Base-by-base conservation (phyloP, 2,888 invertebrate genomes). In the Trilocha varians region DNA sequence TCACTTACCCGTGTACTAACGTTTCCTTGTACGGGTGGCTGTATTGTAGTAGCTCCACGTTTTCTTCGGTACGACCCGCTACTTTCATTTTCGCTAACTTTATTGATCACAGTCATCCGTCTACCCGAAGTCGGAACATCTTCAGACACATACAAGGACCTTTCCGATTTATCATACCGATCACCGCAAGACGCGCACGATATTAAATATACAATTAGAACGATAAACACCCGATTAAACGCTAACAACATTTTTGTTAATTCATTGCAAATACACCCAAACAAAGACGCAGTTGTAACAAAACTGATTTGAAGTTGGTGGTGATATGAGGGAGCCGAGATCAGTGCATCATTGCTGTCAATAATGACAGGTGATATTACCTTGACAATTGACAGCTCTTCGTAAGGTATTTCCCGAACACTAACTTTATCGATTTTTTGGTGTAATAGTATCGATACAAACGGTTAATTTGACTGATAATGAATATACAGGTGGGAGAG, bases 161-260 rank as follows among this genome's bases (percentile, higher is more conserved):
- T 60, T 42, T 62, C 68, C 41, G 60, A 50, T 32, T 61, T 55
- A 40, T 71, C 80, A 77, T 79, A 66, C 34, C 63, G 72, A 40
- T 52, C 63, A 46, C 67, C 54, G 51, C 70, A 58, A 50, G 64
- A 50, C 39, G 56, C 71, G 55, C 59, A 67, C 40, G 77, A 63
- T 52, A 77, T 52, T 52, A 72, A 56, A 67, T 57, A 70, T 55
- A 78, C 45, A 49, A 78, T 48, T 53, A 63, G 52, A 56, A 77
- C 51, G 49, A 73, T 63, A 65, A 59, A 58, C 52, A 76, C 57
- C 60, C 62, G 59, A 66, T 66, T 66, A 65, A 75, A 65, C 59
- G 59, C 56, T 61, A 75, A 65, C 62, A 77, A 71, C 85, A 85
- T 85, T 82, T 82, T 85, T 77, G 70, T 78, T 78, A 83, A 79